A percentile compares a stretch with the other conserved stretches of the same genome.
These are phyloP conservation scores for Elmis aenea DNA, from an alignment of 2,888 invertebrate genomes.

Conservation along the genomic window DNA sequence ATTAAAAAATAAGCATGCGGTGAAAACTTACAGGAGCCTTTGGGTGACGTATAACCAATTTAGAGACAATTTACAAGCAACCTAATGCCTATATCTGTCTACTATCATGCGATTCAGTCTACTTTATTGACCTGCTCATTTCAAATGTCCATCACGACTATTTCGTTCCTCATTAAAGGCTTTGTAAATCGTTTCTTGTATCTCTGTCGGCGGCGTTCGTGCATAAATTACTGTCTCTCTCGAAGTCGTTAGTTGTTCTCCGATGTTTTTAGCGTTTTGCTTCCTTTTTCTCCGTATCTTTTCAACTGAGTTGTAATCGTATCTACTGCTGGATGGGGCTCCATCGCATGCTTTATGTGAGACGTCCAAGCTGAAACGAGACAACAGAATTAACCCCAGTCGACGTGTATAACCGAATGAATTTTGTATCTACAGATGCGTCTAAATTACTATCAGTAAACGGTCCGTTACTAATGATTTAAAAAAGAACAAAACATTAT, in stretches of 20 bases:
- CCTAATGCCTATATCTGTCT: conserved; percentile 42
- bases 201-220: conserved; percentile 21
- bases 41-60: conserved; percentile 29
- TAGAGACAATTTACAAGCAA: conserved; percentile 42
- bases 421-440: conserved; percentile 28
- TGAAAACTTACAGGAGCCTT: conserved; percentile 21
- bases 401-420: conserved; percentile 24
- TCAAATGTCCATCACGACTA: conserved; percentile 62
- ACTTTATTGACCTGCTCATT: conserved; percentile 49
- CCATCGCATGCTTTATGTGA: conserved; percentile 13
- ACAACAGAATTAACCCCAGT: conserved; percentile 24
- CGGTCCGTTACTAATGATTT: conserved; percentile 41
- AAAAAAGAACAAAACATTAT: conserved; percentile 35
- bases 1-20: no score
- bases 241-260: conserved; percentile 19
- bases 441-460: conserved; percentile 39
- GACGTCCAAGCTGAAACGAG: conserved; percentile 18
- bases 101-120: conserved; percentile 33
- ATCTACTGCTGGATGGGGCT: conserved; percentile 15
- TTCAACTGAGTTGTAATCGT: conserved; percentile 30
- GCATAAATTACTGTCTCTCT: conserved; percentile 8
- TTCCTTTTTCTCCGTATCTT: conserved; percentile 30
- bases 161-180: conserved; percentile 61
- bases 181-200: conserved; percentile 50
- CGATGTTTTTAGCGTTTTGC: conserved; percentile 28